Evolutionary conservation across 2,888 invertebrate species (phyloP), one percentile per base, ranked within the genome.

Genomic region (Drosophila monieri): DNA sequence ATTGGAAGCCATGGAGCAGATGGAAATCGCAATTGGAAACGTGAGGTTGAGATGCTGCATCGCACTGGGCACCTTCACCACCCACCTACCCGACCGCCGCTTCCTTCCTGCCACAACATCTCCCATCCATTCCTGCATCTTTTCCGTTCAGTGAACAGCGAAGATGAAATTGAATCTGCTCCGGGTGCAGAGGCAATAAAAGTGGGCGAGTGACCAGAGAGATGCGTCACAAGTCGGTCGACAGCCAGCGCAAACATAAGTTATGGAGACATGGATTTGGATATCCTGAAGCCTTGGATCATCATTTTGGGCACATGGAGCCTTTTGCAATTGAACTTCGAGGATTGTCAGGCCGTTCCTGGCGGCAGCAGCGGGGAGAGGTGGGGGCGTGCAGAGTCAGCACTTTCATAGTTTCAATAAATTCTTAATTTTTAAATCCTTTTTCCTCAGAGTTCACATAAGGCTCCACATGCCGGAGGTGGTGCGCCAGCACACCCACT

Each of bases 391-490:
- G 18, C 3, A 9, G 15, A 39, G 15, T n/a, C 4, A 12, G 4
- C n/a, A 1, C 32, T 32, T 35, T 3, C 18, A 15, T 41, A n/a
- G 9, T 21, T 27, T 14, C n/a, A 23, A 2, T 21, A 37, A 9
- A 8, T 1, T 39, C 5, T 32, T 8, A 0, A 4, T 3, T 3
- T 23, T 47, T 15, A 0, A 41, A 46, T 35, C 32, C 10, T 9
- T 21, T 25, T 43, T n/a, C n/a, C 39, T 0, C 60, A 90, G 89
- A 57, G 89, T 90, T 2, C 89, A 90, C 69, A 90, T 90, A 43
- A 89, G 90, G 35, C 75, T 90, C 18, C 89, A 89, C 54, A 88
- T 90, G 89, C 88, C 88, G 56, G 86, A 89, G 43, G 60, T 83
- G 49, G 78, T 80, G 65, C 78, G 88, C 27, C 67, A 88, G 68